These are phyloP conservation scores for Centruroides sculpturatus DNA, from an alignment of 1,140 invertebrate genomes.

Conservation along the genomic window DNA sequence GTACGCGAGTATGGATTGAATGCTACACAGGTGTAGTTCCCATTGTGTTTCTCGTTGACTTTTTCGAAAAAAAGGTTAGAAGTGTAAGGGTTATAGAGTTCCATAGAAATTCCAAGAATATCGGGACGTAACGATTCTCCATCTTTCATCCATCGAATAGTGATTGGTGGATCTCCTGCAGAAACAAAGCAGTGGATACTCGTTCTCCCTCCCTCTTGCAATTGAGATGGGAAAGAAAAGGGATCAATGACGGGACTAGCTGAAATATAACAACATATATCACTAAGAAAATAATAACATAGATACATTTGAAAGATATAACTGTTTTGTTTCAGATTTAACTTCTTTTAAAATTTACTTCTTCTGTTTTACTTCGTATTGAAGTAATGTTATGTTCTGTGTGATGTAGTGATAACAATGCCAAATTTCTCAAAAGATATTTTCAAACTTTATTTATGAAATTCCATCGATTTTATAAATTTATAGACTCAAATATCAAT, in stretches of 20 bases:
- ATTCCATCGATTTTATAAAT: no score
- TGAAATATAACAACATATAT: conserved; percentile 22
- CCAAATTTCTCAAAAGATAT: no score
- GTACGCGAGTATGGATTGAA: conserved; percentile 27
- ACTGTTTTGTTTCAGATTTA: no score
- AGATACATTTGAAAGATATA: no score
- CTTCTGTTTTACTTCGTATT: no score
- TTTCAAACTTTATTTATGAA: no score
- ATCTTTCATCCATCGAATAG: conserved; percentile 31
- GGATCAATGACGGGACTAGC: conserved; percentile 52
- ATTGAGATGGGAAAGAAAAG: conserved; percentile 45
- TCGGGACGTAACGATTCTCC: conserved; percentile 32
- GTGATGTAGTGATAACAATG: no score
- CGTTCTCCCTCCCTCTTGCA: conserved; percentile 47
- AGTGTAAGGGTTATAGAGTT: conserved; percentile 12
- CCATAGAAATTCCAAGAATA: conserved; percentile 26
- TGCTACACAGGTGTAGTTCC: conserved; percentile 35
- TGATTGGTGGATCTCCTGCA: conserved; percentile 31
- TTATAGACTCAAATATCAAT: no score
- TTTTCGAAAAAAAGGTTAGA: conserved; percentile 18
- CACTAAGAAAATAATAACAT: no score
- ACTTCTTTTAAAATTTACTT: no score
- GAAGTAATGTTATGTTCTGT: no score
- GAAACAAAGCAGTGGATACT: conserved; percentile 39
- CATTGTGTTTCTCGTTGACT: conserved; percentile 28